phyloP scores from a whole-genome alignment of 2,888 invertebrate species.

The Synanthedon formicaeformis region DNA sequence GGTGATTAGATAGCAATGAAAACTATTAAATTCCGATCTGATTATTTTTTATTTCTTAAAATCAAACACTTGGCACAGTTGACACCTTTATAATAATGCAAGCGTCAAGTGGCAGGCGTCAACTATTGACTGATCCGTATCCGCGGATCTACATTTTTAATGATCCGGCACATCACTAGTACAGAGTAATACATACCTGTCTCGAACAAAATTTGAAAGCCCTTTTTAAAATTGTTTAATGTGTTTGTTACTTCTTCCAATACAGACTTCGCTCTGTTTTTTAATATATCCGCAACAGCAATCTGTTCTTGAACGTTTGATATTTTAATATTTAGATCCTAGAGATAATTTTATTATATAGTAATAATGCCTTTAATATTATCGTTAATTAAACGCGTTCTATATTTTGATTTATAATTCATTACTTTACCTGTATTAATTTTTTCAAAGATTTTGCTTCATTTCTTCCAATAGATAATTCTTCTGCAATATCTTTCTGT shows the following conservation, averaged over 20 bases:
- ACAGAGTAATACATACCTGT: slow-evolving; percentile 11
- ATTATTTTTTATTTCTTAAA: too few relatives aligned
- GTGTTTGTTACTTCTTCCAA: slow-evolving; percentile 22
- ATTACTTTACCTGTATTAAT: slow-evolving; percentile 23
- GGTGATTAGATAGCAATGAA: too few relatives aligned
- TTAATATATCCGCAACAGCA: slow-evolving; percentile 39
- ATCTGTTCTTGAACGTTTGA: slow-evolving; percentile 30
- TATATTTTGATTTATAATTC: neutral
- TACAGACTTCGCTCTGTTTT: slow-evolving; percentile 37
- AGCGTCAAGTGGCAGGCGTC: too few relatives aligned
- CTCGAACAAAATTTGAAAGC: slow-evolving; percentile 32
- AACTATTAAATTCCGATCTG: too few relatives aligned
- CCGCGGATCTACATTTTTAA: too few relatives aligned
- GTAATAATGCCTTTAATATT: too few relatives aligned
- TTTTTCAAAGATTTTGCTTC: slow-evolving; percentile 30
- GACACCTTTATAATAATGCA: too few relatives aligned
- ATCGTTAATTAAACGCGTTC: too few relatives aligned
- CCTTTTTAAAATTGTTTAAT: slow-evolving; percentile 23
- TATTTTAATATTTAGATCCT: slow-evolving; percentile 35
- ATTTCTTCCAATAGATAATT: slow-evolving; percentile 21
- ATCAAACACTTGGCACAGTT: too few relatives aligned
- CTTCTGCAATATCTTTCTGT: slow-evolving; percentile 15
- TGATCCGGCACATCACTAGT: too few relatives aligned
- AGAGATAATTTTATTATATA: slow-evolving; percentile 1
- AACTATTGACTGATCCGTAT: too few relatives aligned